A percentile compares a stretch with the other conserved stretches of the same genome.
phyloP scores from a whole-genome alignment of 2,888 invertebrate species.

The Ennomos fuscantarius region DNA sequence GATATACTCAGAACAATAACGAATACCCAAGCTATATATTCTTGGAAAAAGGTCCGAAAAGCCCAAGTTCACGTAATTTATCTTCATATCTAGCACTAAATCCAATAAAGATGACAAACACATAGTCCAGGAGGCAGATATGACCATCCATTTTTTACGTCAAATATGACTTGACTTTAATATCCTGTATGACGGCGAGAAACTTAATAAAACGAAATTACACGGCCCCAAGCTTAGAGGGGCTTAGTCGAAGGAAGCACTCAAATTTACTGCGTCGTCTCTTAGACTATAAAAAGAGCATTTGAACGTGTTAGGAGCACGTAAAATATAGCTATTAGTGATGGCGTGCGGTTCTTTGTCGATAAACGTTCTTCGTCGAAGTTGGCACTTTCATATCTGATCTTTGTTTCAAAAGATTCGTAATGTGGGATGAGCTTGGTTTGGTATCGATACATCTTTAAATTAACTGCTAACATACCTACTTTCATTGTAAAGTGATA shows the following conservation, averaged over 20 bases:
- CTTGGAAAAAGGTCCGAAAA: constrained; percentile 5
- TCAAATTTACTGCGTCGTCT: constrained; percentile 70
- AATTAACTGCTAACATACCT: too few relatives aligned
- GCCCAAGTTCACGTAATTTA: constrained; percentile 10
- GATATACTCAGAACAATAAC: too few relatives aligned
- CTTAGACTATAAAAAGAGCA: constrained; percentile 65
- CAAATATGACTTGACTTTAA: constrained; percentile 50
- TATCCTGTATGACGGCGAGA: constrained; percentile 51
- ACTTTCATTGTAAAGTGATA: too few relatives aligned
- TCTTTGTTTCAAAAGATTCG: neutral
- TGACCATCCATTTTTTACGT: constrained; percentile 41
- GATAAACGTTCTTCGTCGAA: constrained; percentile 20
- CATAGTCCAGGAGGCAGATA: constrained; percentile 29
- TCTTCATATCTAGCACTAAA: constrained; percentile 28
- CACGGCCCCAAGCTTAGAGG: constrained; percentile 53
- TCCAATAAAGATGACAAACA: constrained; percentile 26
- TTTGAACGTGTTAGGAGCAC: constrained; percentile 58
- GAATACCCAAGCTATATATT: too few relatives aligned
- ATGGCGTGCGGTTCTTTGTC: constrained; percentile 27
- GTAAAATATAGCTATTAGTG: constrained; percentile 50
- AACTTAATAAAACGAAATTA: constrained; percentile 76
- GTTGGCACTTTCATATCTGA: constrained; percentile 4
- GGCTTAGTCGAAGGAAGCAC: constrained; percentile 60
- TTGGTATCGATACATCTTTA: neutral
- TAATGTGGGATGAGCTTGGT: neutral